phyloP scores from a whole-genome alignment of 2,113 vertebrate genomes.

The Crypturellus undulatus region DNA sequence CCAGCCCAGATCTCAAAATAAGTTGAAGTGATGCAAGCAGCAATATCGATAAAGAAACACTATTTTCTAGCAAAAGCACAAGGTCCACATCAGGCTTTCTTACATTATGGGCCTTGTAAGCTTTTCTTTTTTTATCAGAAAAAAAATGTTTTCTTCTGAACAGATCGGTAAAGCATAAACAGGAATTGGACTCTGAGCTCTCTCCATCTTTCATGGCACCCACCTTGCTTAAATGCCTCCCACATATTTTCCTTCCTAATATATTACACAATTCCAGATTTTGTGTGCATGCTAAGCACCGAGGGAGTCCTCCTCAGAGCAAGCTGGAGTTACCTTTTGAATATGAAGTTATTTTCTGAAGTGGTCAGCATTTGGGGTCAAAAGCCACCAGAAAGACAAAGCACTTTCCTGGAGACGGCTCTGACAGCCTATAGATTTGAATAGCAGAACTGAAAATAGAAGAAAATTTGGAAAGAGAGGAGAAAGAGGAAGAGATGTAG shows the following conservation, averaged over 20 bases:
- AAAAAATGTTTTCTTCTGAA: not conserved
- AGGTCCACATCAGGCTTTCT: not conserved
- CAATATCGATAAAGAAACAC: not conserved
- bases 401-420: not conserved
- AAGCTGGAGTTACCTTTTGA: constrained; percentile 5
- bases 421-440: not conserved
- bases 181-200: not conserved
- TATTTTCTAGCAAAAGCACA: not conserved
- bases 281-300: constrained; percentile 3
- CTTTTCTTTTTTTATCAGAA: not conserved
- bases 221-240: constrained; percentile 22
- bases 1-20: not conserved
- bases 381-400: constrained; percentile 44
- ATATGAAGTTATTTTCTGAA: constrained; percentile 36
- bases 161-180: not conserved
- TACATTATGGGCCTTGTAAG: not conserved
- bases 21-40: not conserved
- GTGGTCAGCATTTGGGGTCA: constrained; percentile 46
- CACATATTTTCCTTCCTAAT: not conserved
- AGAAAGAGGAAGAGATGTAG: not conserved
- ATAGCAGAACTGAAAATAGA: not conserved
- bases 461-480: not conserved
- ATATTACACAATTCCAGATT: not conserved
- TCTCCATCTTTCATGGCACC: not conserved
- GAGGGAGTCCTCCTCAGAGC: constrained; percentile 36